Evolutionary conservation across 2,797 vertebrate species (phyloP).

Genomic region (Coreius guichenoti): DNA sequence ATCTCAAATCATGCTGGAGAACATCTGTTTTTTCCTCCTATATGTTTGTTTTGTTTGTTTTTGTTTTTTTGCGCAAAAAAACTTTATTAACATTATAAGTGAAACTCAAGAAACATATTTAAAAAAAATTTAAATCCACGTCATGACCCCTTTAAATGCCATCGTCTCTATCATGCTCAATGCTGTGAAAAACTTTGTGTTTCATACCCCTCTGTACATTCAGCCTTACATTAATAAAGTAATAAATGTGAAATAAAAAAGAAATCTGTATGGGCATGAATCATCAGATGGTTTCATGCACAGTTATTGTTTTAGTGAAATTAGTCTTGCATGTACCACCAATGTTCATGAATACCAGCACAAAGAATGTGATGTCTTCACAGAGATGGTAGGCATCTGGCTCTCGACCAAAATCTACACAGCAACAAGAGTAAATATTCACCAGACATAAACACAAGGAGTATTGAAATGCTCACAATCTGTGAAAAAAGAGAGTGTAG

Average conservation of each 20-base stretch:
- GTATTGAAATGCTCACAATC: slow-evolving; percentile 16
- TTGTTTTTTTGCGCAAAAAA: no score
- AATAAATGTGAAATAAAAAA: not conserved
- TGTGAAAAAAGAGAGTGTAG: slow-evolving; percentile 34
- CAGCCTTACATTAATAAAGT: not conserved
- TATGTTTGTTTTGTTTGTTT: no score
- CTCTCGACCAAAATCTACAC: slow-evolving; percentile 19
- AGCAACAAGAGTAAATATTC: slow-evolving; percentile 28
- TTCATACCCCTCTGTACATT: not conserved
- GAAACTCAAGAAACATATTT: not conserved
- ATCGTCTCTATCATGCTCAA: not conserved
- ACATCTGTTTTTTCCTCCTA: not conserved
- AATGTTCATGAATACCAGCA: slow-evolving; percentile 10
- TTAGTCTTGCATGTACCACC: not conserved
- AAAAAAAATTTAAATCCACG: not conserved
- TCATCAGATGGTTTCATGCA: not conserved
- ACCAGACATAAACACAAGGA: slow-evolving; percentile 31
- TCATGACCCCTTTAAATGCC: not conserved
- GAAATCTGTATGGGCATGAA: not conserved
- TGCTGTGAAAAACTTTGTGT: not conserved
- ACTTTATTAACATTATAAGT: not conserved
- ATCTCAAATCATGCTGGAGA: not conserved
- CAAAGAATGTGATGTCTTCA: slow-evolving; percentile 16
- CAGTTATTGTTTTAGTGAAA: slow-evolving; percentile 6
- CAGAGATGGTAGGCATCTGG: slow-evolving; percentile 19